Percentiles rank a stretch among this genome's conserved stretches.
Conservation (phyloP, 2,113 vertebrate genomes). For the Chionis minor region DNA sequence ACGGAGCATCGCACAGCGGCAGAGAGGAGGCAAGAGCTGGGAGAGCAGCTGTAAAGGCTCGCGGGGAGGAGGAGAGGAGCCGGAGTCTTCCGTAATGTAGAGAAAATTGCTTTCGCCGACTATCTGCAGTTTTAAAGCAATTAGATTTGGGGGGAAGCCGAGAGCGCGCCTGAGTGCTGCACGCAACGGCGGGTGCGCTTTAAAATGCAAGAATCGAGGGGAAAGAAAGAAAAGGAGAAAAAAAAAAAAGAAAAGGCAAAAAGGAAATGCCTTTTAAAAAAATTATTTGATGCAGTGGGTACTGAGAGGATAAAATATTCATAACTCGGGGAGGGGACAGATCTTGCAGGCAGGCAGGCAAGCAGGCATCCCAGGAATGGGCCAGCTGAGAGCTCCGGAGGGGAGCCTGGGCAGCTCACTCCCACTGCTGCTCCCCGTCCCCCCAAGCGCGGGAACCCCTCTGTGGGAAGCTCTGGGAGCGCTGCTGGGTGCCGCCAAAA, state of each 20-base stretch:
- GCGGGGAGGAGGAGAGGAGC: not conserved
- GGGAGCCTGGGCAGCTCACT: not conserved
- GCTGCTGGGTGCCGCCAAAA: not conserved
- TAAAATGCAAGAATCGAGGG: not conserved
- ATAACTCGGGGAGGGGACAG: not conserved
- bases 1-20: not conserved
- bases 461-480: not conserved
- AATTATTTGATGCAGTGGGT: conserved; percentile 18
- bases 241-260: not conserved
- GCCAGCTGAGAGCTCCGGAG: not conserved
- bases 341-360: not conserved
- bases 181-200: not conserved
- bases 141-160: conserved; percentile 64
- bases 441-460: not conserved
- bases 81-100: conserved; percentile 51
- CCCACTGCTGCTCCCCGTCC: not conserved
- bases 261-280: conserved; percentile 15
- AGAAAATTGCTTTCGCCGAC: conserved; percentile 73
- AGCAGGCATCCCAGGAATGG: not conserved
- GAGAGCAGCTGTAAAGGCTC: not conserved
- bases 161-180: conserved; percentile 23
- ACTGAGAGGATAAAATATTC: conserved; percentile 51
- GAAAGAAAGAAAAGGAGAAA: not conserved
- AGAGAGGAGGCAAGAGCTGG: not conserved
- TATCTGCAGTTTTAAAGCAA: conserved; percentile 72